Evolutionary conservation across 2,113 vertebrate genomes (phyloP).

Genomic region (Brachyhypopomus gauderio): DNA sequence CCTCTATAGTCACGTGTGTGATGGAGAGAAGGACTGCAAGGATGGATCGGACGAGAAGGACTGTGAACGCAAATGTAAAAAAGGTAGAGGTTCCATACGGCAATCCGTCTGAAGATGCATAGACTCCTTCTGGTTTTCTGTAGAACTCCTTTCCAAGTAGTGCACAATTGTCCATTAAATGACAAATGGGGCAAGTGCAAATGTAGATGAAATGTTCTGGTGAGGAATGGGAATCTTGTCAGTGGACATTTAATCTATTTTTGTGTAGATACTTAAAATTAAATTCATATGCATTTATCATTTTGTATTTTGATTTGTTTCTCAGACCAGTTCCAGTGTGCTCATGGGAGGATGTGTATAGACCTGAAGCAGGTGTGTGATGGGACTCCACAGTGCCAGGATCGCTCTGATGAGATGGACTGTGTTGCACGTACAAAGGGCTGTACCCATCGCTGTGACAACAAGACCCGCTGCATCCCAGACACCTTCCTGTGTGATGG

Average conservation of each 20-base stretch:
- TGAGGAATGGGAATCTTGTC: no score
- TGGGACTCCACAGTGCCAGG: constrained; percentile 56
- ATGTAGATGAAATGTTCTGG: no score
- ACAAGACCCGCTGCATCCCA: constrained; percentile 77
- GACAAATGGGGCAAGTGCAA: no score
- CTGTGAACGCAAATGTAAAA: constrained; percentile 59
- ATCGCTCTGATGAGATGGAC: constrained; percentile 55
- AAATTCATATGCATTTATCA: no score
- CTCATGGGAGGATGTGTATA: constrained; percentile 54
- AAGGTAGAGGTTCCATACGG: constrained; percentile 62
- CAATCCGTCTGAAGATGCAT: no score
- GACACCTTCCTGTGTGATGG: constrained; percentile 84
- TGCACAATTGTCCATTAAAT: no score
- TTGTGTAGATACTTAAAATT: no score
- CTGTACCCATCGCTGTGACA: constrained; percentile 80
- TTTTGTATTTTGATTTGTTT: background rate
- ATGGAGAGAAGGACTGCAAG: constrained; percentile 45
- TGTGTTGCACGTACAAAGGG: constrained; percentile 66
- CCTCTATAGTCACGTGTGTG: constrained; percentile 73
- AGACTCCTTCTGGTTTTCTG: no score
- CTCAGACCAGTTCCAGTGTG: constrained; percentile 45
- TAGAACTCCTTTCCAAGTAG: no score
- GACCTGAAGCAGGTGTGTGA: constrained; percentile 53
- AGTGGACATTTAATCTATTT: no score
- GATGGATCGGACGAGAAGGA: constrained; percentile 81